phyloP scores from a whole-genome alignment of 2,888 invertebrate species.

The Chalcosyrphus nemorum region DNA sequence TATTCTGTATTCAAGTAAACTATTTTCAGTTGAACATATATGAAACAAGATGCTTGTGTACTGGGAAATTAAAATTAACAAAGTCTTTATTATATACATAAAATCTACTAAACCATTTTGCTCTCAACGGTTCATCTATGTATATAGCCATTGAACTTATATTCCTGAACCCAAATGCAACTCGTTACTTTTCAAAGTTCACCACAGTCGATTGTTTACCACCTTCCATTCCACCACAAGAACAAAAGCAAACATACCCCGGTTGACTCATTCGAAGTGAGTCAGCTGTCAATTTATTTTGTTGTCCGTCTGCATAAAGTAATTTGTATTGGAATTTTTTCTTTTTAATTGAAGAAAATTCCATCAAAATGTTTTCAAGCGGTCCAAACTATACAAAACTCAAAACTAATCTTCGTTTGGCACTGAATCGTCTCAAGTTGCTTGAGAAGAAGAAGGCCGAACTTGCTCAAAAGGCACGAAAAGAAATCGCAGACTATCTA shows the following conservation, averaged over 20 bases:
- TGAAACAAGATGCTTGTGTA: no score
- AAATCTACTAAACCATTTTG: no score
- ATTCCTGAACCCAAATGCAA: no score
- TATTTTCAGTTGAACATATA: no score
- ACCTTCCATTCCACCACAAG: not conserved
- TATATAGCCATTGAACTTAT: no score
- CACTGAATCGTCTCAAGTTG: constrained; percentile 96
- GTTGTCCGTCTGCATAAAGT: constrained; percentile 17
- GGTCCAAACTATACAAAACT: constrained; percentile 97
- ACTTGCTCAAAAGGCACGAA: constrained; percentile 94
- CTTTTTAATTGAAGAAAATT: no score
- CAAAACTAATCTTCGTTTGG: constrained; percentile 96
- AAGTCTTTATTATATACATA: no score
- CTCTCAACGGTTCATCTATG: no score
- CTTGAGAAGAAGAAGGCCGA: constrained; percentile 99
- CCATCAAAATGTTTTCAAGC: constrained; percentile 91
- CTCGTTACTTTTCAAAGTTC: not conserved
- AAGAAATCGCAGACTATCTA: constrained; percentile 98
- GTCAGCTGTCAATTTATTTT: constrained; percentile 65
- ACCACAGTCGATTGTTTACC: not conserved
- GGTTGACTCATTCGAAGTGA: constrained; percentile 65
- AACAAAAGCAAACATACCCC: constrained; percentile 40
- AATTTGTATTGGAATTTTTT: constrained; percentile 19
- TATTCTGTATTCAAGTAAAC: no score
- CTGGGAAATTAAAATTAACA: no score